A percentile compares a stretch with the other conserved stretches of the same genome.
These are phyloP conservation scores for Drosophila vallismaia DNA, from an alignment of 2,888 invertebrate species.

Conservation along the genomic window DNA sequence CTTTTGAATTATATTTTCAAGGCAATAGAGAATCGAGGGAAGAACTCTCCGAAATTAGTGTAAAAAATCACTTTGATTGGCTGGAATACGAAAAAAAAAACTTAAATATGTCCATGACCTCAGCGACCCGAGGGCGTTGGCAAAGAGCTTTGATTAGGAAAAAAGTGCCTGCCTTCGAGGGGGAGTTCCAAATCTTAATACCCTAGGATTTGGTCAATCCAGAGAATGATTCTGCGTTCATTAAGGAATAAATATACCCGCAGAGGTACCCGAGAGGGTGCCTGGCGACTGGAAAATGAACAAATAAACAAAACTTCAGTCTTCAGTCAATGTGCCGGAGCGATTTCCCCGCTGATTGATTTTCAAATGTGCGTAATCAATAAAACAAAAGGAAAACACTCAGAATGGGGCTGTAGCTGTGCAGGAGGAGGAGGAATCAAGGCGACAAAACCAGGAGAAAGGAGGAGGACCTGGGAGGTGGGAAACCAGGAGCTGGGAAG, in stretches of 20 bases:
- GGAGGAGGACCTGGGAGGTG: not conserved
- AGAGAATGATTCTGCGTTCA: too few species aligned
- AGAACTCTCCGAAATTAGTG: not conserved
- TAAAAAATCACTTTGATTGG: not conserved
- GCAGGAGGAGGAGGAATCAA: not conserved
- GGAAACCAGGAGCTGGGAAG: not conserved
- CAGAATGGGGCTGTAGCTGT: not conserved
- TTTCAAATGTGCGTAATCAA: slow-evolving; percentile 75
- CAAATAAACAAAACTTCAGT: slow-evolving; percentile 65
- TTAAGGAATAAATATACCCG: not conserved
- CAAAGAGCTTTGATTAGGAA: not conserved
- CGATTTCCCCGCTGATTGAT: slow-evolving; percentile 52
- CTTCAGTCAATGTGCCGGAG: slow-evolving; percentile 65
- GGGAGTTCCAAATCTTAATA: too few species aligned
- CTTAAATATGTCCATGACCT: slow-evolving; percentile 2
- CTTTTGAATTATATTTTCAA: not conserved
- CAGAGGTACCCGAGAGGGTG: too few species aligned
- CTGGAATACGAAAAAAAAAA: not conserved
- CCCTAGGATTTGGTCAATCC: too few species aligned
- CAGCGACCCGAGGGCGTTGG: slow-evolving; percentile 1
- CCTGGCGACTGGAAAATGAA: slow-evolving; percentile 49
- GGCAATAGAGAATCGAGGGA: too few species aligned
- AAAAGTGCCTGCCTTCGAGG: too few species aligned
- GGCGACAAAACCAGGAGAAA: slow-evolving; percentile 18
- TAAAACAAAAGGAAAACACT: slow-evolving; percentile 42